Evolutionary conservation across 2,888 invertebrate species (phyloP), one percentile per base, ranked within the genome.

Genomic region (Lypha dubia): DNA sequence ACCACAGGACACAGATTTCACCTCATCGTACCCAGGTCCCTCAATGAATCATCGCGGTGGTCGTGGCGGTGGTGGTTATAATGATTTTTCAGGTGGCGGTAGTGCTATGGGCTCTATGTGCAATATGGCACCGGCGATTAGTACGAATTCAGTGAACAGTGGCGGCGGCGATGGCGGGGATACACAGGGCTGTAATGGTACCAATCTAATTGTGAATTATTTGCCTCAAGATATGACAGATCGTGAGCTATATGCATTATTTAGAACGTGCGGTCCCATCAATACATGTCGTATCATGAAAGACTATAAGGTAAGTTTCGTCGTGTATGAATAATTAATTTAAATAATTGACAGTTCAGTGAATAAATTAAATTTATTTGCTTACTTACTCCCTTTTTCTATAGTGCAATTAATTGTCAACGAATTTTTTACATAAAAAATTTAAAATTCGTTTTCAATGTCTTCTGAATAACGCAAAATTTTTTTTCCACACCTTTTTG

Each of bases 121-220:
- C 22, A 90, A 90, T 85, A 90, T 90, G 89, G 89, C 89, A 68
- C 80, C 82, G 32, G 87, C 87, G 20, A 89, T 88, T 46, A 91
- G 91, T 87, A 89, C 90, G 76, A 89, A 89, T 86, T 90, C 91
- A 20, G 85, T 91, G 70, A 88, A 89, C 62, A 90, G 90, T 82
- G 86, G 87, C 20, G 89, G 90, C 86, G 90, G 89, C 79, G 90
- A 88, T 76, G 88, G 90, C 81, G 87, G 82, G 24, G 87, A 88
- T 86, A 87, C 87, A 80, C 89, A 89, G 77, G 86, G 87, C 70
- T 79, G 87, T 41, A 90, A 89, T 87, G 93, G 93, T 88, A 97
- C 97, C 79, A 98, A 98, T 93, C 94, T 98, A 88, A 98, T 98
- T 88, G 96, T 98, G 90, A 98, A 98, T 94, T 98, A 98, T 93